Evolutionary conservation across 2,797 vertebrate genomes (phyloP), one percentile per base, ranked within the genome.

Genomic region (Cyclura pinguis): DNA sequence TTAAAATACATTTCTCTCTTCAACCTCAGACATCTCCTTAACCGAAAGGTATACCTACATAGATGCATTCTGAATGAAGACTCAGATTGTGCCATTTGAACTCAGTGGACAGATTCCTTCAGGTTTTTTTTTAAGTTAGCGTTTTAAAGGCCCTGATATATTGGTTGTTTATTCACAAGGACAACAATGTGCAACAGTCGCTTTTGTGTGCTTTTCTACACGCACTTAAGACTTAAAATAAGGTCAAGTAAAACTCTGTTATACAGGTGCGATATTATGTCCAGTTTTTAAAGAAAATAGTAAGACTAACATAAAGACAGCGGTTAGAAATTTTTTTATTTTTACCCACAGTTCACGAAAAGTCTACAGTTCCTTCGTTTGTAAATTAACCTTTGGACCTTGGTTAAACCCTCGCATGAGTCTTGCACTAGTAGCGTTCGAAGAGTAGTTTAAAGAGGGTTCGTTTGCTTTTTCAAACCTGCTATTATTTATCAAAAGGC

Each of bases 1-100:
- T 47, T 88, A 92, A 94, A 85, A 29, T 77, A 84, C 6, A 47
- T 80, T 74, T 47, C 95, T 94, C 91, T 73, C 88, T 72, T 92
- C 77, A 84, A 92, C 89, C 64, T 88, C 86, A 90, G 52, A 89
- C 85, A 62, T 77, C 18, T n/a, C 64, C 92, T 89, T 91, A 29
- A 80, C 64, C 50, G 62, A 50, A 29, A 29, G 8, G 13, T n/a
- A 38, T 35, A 74, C n/a, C 35, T 38, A 74, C 4, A 74, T 6
- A 74, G 4, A 74, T 22, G 38, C 0, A 76, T 76, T 76, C 73
- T 6, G 6, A 42, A 76, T 12, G 5, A 3, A 89, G 29, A 69
- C 67, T 69, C 1, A 29, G 7, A 32, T 29, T 59, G 59, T 59
- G 14, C 59, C 59, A 20, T 62, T 69, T 69, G 29, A 69, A 29